These are phyloP conservation scores for Myotis yumanensis DNA, from an alignment of 2,113 vertebrate genomes.

Conservation along the genomic window DNA sequence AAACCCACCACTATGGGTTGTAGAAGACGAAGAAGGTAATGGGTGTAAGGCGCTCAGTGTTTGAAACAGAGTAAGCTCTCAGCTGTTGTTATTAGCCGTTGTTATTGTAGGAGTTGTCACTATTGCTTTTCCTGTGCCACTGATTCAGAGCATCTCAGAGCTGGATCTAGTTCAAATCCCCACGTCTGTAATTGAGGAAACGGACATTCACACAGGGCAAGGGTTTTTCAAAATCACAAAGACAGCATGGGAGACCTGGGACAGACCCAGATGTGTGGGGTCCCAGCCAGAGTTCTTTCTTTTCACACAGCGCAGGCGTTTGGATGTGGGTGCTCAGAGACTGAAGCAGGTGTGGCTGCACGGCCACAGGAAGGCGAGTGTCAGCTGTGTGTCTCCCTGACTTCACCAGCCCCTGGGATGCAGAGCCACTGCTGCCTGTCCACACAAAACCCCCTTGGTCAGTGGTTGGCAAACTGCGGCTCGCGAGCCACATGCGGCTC, in stretches of 20 bases:
- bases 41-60: rapidly evolving
- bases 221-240: not conserved
- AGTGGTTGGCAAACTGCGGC: no score
- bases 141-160: not conserved
- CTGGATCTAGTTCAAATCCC: not conserved
- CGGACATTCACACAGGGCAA: not conserved
- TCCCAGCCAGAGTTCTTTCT: not conserved
- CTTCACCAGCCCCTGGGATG: not conserved
- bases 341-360: not conserved
- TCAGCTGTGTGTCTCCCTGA: not conserved
- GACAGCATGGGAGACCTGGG: not conserved
- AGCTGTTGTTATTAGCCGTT: not conserved
- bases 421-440: rapidly evolving
- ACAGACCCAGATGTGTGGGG: rapidly evolving
- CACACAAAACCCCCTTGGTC: no score
- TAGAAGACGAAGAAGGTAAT: rapidly evolving
- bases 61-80: not conserved
- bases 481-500: no score
- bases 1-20: not conserved
- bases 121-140: not conserved
- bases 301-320: not conserved
- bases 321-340: not conserved
- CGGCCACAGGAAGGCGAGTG: rapidly evolving
- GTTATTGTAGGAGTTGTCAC: not conserved
- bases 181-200: not conserved